Conservation (phyloP, 2,888 invertebrate species). For the Neuroscelio doddi region DNA sequence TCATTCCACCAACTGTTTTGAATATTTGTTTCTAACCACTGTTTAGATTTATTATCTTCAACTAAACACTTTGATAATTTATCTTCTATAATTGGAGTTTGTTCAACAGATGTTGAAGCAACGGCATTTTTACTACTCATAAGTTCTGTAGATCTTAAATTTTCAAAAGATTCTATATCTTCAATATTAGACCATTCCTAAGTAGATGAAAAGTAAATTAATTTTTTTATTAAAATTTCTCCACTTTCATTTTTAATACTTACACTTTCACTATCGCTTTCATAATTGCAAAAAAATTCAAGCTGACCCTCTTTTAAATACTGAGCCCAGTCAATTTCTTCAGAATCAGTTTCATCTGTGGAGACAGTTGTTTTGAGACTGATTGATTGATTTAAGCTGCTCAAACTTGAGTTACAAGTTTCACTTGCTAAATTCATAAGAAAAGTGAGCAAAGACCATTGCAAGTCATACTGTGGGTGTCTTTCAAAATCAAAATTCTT, state of each 20-base stretch:
- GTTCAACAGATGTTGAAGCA: conserved; percentile 39
- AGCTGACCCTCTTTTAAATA: conserved; percentile 73
- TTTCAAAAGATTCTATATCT: conserved; percentile 36
- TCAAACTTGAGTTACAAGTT: conserved; percentile 59
- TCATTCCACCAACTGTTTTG: conserved; percentile 73
- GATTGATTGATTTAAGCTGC: conserved; percentile 49
- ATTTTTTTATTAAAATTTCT: neutral
- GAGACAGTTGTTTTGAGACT: conserved; percentile 47
- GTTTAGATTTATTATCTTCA: conserved; percentile 56
- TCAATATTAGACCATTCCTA: conserved; percentile 67
- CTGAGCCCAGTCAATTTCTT: conserved; percentile 73
- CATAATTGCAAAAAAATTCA: conserved; percentile 64
- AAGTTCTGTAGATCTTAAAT: conserved; percentile 23
- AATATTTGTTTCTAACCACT: conserved; percentile 65
- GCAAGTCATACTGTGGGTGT: conserved; percentile 71
- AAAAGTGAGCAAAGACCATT: conserved; percentile 73
- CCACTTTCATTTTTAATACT: conserved; percentile 39
- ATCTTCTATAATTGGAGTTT: conserved; percentile 31
- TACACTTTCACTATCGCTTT: conserved; percentile 64
- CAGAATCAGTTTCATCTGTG: conserved; percentile 62
- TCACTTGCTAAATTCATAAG: conserved; percentile 70
- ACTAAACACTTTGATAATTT: conserved; percentile 48
- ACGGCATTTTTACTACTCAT: conserved; percentile 41
- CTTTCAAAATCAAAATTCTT: conserved; percentile 65
- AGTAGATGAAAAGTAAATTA: conserved; percentile 9